A percentile compares a stretch with the other conserved stretches of the same genome.
Evolutionary conservation across 2,888 invertebrate species (phyloP).

Genomic region (Cerastis leucographa): DNA sequence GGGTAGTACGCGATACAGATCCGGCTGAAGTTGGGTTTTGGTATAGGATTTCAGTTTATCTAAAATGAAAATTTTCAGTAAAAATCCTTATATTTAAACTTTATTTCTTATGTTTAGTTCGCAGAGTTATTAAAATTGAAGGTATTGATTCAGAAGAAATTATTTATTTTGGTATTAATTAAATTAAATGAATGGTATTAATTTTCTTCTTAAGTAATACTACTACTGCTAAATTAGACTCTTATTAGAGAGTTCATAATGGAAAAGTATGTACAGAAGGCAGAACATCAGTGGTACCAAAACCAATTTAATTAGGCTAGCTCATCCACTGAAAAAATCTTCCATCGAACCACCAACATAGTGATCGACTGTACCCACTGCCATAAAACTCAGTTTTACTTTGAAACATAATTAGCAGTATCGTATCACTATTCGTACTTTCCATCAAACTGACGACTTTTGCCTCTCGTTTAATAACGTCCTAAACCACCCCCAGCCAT

Average conservation of each 20-base stretch:
- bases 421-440: neutral
- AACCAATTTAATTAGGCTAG: neutral
- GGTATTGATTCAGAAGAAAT: neutral
- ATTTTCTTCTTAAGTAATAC: neutral
- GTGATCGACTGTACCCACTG: neutral
- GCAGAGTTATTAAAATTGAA: neutral
- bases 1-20: conserved; percentile 19
- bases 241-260: neutral
- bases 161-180: neutral
- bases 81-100: neutral
- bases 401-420: neutral
- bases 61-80: conserved; percentile 20
- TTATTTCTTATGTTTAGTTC: neutral
- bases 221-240: neutral
- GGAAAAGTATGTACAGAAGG: neutral
- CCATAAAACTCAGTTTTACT: neutral
- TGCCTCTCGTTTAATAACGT: neutral
- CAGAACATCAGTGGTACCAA: neutral
- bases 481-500: neutral
- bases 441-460: neutral
- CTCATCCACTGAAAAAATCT: no score
- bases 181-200: neutral
- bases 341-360: neutral
- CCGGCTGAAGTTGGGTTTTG: conserved; percentile 8
- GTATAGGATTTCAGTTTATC: conserved; percentile 18